A percentile compares a stretch with the other conserved stretches of the same genome.
Evolutionary conservation across 2,113 vertebrate genomes (phyloP).

Genomic region (Macaca fascicularis): DNA sequence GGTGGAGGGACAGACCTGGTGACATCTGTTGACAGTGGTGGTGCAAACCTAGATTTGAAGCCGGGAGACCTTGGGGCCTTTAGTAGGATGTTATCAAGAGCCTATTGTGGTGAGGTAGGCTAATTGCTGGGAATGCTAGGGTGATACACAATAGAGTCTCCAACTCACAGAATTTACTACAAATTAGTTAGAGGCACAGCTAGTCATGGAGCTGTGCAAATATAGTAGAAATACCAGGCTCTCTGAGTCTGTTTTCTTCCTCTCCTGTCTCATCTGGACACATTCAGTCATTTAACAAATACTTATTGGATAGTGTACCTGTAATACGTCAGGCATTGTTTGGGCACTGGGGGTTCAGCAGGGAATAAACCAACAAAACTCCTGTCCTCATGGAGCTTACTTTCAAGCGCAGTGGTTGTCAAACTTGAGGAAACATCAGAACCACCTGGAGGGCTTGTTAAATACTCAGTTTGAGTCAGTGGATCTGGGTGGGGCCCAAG

Average conservation of each 20-base stretch:
- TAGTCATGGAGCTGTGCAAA: neutral
- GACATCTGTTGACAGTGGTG: neutral
- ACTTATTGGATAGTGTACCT: neutral
- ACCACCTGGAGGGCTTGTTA: neutral
- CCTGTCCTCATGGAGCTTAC: neutral
- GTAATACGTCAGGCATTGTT: neutral
- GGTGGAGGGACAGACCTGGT: neutral
- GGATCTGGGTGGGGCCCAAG: neutral
- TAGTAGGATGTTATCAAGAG: neutral
- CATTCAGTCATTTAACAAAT: neutral
- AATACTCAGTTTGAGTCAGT: too few relatives aligned
- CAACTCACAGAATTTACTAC: neutral
- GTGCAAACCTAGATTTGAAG: neutral
- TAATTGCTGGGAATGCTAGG: neutral
- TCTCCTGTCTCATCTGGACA: neutral
- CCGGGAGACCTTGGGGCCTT: neutral
- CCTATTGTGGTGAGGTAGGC: neutral
- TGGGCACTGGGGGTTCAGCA: neutral
- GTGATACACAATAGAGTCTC: neutral
- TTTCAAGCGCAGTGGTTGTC: neutral
- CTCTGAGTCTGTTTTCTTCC: neutral
- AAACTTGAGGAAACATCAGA: neutral
- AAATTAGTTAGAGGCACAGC: neutral
- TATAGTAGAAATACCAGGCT: neutral
- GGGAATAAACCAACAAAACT: neutral